Evolutionary conservation across 2,797 vertebrate genomes (phyloP).

Genomic region (Silurus aristotelis): DNA sequence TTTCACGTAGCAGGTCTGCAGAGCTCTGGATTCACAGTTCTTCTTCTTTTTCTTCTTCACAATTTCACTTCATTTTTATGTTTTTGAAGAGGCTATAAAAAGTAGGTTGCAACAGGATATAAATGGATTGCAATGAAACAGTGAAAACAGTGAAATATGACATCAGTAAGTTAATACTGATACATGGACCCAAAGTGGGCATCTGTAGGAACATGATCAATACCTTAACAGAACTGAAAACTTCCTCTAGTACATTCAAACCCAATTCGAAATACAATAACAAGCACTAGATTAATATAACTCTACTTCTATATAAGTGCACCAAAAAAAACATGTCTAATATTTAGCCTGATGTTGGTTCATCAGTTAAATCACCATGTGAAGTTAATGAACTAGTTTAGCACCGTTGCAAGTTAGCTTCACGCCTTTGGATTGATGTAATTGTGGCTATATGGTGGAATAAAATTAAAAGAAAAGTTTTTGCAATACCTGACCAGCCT

Average conservation of each 20-base stretch:
- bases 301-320: background rate
- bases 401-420: background rate
- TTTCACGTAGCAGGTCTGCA: conserved; percentile 10
- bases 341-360: background rate
- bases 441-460: background rate
- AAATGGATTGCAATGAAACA: background rate
- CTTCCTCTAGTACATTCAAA: background rate
- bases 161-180: background rate
- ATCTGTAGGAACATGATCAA: background rate
- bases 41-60: background rate
- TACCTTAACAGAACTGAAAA: background rate
- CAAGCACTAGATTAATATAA: background rate
- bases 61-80: conserved; percentile 6
- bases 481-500: background rate
- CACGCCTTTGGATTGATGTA: background rate
- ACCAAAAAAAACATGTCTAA: background rate
- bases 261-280: background rate
- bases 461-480: background rate
- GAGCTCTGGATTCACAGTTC: background rate
- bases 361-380: background rate
- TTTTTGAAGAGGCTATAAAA: conserved; percentile 16
- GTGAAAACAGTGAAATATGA: background rate
- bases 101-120: background rate
- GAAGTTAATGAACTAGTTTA: background rate
- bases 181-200: background rate